Evolutionary conservation across 2,113 vertebrate species (phyloP).

Genomic region (Silurus meridionalis): DNA sequence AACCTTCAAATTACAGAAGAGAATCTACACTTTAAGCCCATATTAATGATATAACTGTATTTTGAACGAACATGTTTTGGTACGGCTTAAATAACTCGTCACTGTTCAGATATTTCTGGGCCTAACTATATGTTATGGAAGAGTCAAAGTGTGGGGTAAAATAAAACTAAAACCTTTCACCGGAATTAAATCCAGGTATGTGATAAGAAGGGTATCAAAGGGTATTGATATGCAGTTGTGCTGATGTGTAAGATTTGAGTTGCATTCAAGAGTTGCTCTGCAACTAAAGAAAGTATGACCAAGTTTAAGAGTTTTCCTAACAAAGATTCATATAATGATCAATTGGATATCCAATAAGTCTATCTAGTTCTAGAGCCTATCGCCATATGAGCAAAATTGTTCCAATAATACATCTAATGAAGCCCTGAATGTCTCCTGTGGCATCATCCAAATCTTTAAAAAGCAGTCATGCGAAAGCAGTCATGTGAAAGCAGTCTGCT

Average conservation of each 20-base stretch:
- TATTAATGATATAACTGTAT: no score
- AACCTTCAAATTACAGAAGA: no score
- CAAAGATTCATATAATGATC: neutral
- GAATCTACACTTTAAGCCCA: no score
- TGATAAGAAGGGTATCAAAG: neutral
- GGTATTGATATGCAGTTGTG: neutral
- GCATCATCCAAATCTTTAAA: neutral
- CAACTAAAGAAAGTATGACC: neutral
- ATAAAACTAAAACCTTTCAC: no score
- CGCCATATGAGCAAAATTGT: neutral
- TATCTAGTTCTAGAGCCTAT: neutral
- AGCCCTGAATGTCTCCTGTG: neutral
- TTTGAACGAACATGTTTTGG: no score
- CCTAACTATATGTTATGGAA: no score
- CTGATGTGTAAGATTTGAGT: neutral
- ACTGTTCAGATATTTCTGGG: no score
- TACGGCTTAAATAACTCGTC: no score
- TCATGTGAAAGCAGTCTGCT: neutral
- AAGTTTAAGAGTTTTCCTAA: neutral
- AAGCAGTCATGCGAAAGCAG: neutral
- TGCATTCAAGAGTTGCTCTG: neutral
- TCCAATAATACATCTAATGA: neutral
- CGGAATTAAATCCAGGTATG: neutral
- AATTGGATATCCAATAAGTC: neutral
- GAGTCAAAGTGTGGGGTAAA: neutral